These are phyloP conservation scores for Myiothlypis chrysogaster DNA, from an alignment of 2,797 vertebrate species.

Conservation along the genomic window DNA sequence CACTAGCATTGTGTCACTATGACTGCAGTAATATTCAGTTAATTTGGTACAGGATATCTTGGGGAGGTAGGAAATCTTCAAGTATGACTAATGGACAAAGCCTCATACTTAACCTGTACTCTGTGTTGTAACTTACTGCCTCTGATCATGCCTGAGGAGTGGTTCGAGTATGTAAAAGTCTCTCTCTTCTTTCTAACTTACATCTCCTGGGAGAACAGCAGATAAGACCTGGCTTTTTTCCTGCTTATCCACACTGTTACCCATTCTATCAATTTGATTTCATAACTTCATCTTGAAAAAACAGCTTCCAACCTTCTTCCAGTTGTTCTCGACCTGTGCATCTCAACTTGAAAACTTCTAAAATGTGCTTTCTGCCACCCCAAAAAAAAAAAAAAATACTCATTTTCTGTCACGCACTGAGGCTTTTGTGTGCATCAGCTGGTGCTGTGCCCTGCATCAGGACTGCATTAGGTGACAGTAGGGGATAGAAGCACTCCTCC, in stretches of 20 bases:
- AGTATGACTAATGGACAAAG: not conserved
- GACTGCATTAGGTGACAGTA: fast-evolving
- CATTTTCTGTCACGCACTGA: not conserved
- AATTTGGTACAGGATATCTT: not conserved
- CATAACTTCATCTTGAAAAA: not conserved
- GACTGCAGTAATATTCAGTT: not conserved
- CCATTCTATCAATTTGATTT: not conserved
- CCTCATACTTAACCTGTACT: not conserved
- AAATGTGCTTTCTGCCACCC: not conserved
- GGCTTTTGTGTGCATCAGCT: fast-evolving
- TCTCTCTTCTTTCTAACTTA: not conserved
- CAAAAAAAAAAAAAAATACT: not conserved
- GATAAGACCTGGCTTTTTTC: not conserved
- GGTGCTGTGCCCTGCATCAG: fast-evolving
- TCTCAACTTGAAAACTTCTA: not conserved
- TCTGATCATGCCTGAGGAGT: not conserved
- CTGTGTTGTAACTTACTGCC: not conserved
- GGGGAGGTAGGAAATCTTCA: not conserved
- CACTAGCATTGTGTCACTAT: not conserved
- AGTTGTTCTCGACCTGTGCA: not conserved
- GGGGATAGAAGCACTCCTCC: not conserved
- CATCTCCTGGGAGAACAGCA: not conserved
- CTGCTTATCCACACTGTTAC: not conserved
- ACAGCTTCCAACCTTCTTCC: not conserved
- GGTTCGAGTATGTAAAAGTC: not conserved